Percentiles rank a stretch among this genome's conserved stretches.
phyloP scores from a whole-genome alignment of 2,888 invertebrate genomes.

The Pammene fasciana region DNA sequence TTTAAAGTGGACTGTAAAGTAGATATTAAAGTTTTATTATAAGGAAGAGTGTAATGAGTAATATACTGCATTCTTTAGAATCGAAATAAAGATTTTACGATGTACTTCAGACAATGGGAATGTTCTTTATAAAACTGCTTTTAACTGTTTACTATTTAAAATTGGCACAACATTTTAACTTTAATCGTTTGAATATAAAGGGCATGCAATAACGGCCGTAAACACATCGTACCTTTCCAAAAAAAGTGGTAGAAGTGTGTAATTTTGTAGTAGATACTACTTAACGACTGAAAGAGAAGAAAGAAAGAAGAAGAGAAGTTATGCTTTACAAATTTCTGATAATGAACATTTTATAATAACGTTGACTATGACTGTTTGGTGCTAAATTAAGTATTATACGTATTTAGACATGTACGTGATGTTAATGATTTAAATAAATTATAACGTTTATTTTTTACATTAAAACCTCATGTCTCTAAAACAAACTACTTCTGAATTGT shows the following conservation, averaged over 20 bases:
- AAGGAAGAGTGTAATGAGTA: slow-evolving; percentile 18
- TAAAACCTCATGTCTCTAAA: background rate
- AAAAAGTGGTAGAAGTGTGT: too few relatives aligned
- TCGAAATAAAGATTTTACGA: slow-evolving; percentile 26
- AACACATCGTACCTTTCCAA: too few relatives aligned
- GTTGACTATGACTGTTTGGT: too few relatives aligned
- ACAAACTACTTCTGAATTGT: slow-evolving; percentile 7
- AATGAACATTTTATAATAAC: too few relatives aligned
- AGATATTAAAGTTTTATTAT: slow-evolving; percentile 30
- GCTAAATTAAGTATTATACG: too few relatives aligned
- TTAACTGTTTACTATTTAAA: background rate
- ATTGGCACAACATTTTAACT: background rate
- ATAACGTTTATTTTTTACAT: background rate
- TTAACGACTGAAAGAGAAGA: too few relatives aligned
- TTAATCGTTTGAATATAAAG: background rate
- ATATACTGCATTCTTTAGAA: slow-evolving; percentile 21
- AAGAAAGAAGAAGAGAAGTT: too few relatives aligned
- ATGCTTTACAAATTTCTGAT: too few relatives aligned
- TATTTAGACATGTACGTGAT: too few relatives aligned
- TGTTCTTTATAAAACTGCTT: slow-evolving; percentile 8
- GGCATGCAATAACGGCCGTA: too few relatives aligned
- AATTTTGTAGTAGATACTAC: too few relatives aligned
- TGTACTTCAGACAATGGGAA: slow-evolving; percentile 17
- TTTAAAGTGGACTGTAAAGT: slow-evolving; percentile 9
- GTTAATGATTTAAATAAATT: too few relatives aligned